Evolutionary conservation across 2,888 invertebrate species (phyloP).

Genomic region (Macaria notata): DNA sequence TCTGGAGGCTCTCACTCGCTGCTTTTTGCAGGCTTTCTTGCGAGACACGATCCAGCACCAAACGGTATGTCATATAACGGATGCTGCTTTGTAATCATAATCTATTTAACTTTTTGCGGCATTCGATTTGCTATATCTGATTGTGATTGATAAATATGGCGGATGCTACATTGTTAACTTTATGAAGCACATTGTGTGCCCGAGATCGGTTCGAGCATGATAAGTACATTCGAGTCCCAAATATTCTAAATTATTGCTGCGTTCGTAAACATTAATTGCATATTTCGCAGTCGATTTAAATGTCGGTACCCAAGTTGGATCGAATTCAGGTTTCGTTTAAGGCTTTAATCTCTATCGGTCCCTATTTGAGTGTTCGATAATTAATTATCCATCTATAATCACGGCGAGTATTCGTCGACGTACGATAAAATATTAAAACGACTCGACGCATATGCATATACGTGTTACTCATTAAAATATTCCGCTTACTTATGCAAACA

Average conservation of each 20-base stretch:
- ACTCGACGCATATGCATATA: slow-evolving; percentile 14
- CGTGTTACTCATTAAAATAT: slow-evolving; percentile 31
- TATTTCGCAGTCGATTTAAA: not conserved
- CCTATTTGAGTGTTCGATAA: not conserved
- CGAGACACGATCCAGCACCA: slow-evolving; percentile 54
- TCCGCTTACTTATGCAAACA: slow-evolving; percentile 32
- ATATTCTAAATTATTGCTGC: not conserved
- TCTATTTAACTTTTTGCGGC: slow-evolving; percentile 43
- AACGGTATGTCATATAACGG: slow-evolving; percentile 77
- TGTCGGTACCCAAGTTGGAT: not conserved
- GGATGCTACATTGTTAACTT: slow-evolving; percentile 4
- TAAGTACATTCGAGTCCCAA: not conserved
- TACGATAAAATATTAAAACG: slow-evolving; percentile 11
- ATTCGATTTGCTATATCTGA: slow-evolving; percentile 29
- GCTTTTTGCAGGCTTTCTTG: slow-evolving; percentile 72
- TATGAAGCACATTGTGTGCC: too few relatives aligned
- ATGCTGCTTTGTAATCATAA: slow-evolving; percentile 56
- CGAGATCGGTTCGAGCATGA: too few relatives aligned
- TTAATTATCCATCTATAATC: slow-evolving; percentile 5
- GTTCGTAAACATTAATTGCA: not conserved
- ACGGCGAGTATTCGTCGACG: slow-evolving; percentile 1
- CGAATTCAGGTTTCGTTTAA: not conserved
- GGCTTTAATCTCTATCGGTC: not conserved
- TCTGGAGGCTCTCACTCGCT: slow-evolving; percentile 66
- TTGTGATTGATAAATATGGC: slow-evolving; percentile 18